Evolutionary conservation across 1,140 invertebrate species (phyloP).

Genomic region (Eriosoma lanigerum): DNA sequence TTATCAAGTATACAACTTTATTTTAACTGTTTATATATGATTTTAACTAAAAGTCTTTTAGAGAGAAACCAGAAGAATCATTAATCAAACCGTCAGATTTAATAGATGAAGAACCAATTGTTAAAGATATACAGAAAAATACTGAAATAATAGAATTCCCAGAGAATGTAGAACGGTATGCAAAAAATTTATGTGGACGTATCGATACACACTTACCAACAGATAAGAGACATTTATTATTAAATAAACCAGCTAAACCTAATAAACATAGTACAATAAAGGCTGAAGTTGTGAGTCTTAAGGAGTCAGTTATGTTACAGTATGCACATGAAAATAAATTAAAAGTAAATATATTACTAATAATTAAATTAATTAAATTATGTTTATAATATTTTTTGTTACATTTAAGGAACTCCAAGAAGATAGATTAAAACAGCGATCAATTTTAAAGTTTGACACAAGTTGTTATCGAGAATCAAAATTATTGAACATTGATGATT

Average conservation of each 20-base stretch:
- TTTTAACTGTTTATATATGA: no score
- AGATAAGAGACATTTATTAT: not conserved
- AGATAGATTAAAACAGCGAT: no score
- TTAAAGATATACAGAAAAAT: not conserved
- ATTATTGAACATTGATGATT: no score
- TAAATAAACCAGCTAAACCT: slow-evolving; percentile 27
- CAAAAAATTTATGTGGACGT: slow-evolving; percentile 45
- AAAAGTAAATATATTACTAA: slow-evolving; percentile 2
- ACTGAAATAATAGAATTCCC: not conserved
- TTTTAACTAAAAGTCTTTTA: slow-evolving; percentile 55
- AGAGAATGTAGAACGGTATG: slow-evolving; percentile 34
- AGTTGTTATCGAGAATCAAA: no score
- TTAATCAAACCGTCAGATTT: slow-evolving; percentile 67
- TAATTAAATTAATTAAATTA: not conserved
- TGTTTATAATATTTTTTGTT: no score
- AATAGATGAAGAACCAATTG: slow-evolving; percentile 56
- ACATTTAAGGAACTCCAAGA: no score
- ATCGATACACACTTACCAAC: not conserved
- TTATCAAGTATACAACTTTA: slow-evolving; percentile 53
- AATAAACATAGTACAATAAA: not conserved
- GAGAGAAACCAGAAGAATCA: slow-evolving; percentile 61
- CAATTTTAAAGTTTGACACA: no score
- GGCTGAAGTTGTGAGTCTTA: not conserved
- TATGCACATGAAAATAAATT: not conserved
- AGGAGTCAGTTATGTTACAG: slow-evolving; percentile 30